Conservation (phyloP, 2,888 invertebrate genomes). For the Allophyes oxyacanthae region DNA sequence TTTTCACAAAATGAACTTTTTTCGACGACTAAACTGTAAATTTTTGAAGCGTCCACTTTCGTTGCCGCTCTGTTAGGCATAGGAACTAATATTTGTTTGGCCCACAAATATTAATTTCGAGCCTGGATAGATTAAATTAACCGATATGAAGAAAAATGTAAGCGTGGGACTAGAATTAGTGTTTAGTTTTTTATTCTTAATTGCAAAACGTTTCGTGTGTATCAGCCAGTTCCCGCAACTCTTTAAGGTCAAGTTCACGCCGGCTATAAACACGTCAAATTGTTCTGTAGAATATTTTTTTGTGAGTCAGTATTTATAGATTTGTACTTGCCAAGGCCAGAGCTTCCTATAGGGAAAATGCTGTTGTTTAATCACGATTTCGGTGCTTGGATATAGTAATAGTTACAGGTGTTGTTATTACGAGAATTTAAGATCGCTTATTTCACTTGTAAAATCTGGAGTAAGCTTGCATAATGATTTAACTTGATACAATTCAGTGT, state of each 20-base stretch:
- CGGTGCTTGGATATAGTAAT: background rate
- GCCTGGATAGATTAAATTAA: background rate
- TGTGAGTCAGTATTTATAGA: constrained; percentile 30
- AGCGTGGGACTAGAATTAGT: too few relatives aligned
- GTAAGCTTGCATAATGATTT: too few relatives aligned
- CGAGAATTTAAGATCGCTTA: too few relatives aligned
- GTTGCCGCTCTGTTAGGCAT: constrained; percentile 11
- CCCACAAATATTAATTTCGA: constrained; percentile 21
- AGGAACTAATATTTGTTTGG: constrained; percentile 31
- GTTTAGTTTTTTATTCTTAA: constrained; percentile 6
- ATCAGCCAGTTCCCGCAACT: constrained; percentile 20
- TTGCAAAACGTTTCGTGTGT: constrained; percentile 31
- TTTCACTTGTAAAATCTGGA: too few relatives aligned
- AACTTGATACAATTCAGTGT: too few relatives aligned
- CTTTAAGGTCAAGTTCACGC: constrained; percentile 53
- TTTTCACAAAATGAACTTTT: constrained; percentile 19
- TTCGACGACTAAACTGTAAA: constrained; percentile 14
- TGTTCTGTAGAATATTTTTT: constrained; percentile 29
- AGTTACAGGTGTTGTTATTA: background rate
- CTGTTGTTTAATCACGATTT: constrained; percentile 30
- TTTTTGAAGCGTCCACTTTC: constrained; percentile 27
- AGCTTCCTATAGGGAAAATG: constrained; percentile 21
- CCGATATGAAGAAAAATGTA: too few relatives aligned
- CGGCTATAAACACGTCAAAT: constrained; percentile 49
- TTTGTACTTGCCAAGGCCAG: constrained; percentile 38